phyloP scores from a whole-genome alignment of 2,888 invertebrate genomes.

The Hybos culiciformis region DNA sequence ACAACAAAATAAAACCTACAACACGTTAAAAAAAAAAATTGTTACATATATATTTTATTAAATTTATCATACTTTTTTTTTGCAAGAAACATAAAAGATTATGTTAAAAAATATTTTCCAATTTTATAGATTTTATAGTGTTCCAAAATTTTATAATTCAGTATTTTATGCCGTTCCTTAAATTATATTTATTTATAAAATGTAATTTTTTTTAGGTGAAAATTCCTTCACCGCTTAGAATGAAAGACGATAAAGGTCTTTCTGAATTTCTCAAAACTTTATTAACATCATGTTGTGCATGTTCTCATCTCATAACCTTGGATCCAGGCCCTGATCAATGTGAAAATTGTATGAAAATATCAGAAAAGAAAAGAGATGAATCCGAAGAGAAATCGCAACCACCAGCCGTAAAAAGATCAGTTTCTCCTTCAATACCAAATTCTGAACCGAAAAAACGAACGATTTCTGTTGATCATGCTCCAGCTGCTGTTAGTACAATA shows the following conservation, averaged over 20 bases:
- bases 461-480: slow-evolving; percentile 7
- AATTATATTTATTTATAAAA: too few relatives aligned
- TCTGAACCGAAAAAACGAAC: slow-evolving; percentile 13
- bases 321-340: slow-evolving; percentile 34
- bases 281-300: slow-evolving; percentile 34
- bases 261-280: slow-evolving; percentile 33
- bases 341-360: slow-evolving; percentile 28
- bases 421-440: slow-evolving; percentile 7
- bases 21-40: too few relatives aligned
- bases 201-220: slow-evolving; percentile 28
- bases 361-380: slow-evolving; percentile 14
- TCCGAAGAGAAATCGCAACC: too few relatives aligned
- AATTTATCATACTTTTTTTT: too few relatives aligned
- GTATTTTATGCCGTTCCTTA: too few relatives aligned
- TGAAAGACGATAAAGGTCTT: slow-evolving; percentile 32
- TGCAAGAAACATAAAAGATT: too few relatives aligned
- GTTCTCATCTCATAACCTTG: slow-evolving; percentile 34
- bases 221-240: slow-evolving; percentile 32
- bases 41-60: too few relatives aligned
- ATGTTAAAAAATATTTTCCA: too few relatives aligned
- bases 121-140: too few relatives aligned
- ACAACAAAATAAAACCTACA: too few relatives aligned
- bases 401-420: slow-evolving; percentile 24
- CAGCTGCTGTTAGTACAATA: slow-evolving; percentile 10
- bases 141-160: too few relatives aligned